Base-by-base conservation (phyloP, 2,888 invertebrate genomes). In the Sicus ferrugineus region DNA sequence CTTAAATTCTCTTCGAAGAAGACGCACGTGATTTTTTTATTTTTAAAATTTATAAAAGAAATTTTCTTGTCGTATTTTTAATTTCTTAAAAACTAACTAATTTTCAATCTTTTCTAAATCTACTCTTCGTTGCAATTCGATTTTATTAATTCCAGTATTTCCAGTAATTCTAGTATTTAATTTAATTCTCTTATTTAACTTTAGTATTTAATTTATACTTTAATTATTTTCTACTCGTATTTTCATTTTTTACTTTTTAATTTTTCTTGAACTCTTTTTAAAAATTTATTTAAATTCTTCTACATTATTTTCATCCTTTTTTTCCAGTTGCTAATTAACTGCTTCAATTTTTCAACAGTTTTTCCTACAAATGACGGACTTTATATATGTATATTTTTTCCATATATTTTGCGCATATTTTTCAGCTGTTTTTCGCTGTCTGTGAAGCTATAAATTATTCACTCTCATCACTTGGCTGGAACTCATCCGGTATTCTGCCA, bases 401-500 rank as follows among this genome's bases (percentile, higher is more conserved):
- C 38, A 50, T 54, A 56, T 19, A 54, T 66, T 26, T 26, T 38
- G 21, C 23, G 28, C 21, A n/a, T 46, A 14, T 59, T 42, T 21
- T 30, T 59, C 46, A n/a, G 21, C 19, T 23, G 28, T 61, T 23
- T 31, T 61, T 67, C n/a, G 28, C 23, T 21, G 14, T 34, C 34
- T 48, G 21, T 31, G 19, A 6, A 48, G 26, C 31, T 23, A 28
- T 61, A 68, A 61, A 61, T 42, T 52, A 34, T 31, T 61, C 61
- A 61, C 61, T 42, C 42, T 61, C 61, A 42, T 61, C 61, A 61
- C 26, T 42, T 42, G 59, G 19, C 38, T 34, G 11, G 38, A 38
- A 38, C 21, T 21, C 59, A 58, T 31, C 34, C 59, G 3, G 59
- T n/a, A 19, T 4, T 54, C 38, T 38, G 38, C 23, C 38, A n/a